Evolutionary conservation across 1,140 invertebrate species (phyloP).

Genomic region (Drosophila nigromelanica): DNA sequence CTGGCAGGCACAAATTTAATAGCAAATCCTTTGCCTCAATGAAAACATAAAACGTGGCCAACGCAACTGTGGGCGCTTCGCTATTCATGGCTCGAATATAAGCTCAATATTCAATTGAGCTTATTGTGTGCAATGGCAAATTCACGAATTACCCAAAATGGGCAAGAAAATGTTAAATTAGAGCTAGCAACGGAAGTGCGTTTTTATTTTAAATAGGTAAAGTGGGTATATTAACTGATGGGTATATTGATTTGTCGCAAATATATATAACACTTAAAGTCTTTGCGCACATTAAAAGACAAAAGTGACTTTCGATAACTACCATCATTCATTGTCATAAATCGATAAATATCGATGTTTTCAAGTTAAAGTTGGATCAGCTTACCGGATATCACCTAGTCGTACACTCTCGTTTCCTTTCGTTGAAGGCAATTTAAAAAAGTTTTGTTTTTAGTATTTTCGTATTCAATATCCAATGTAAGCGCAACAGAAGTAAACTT

Average conservation of each 20-base stretch:
- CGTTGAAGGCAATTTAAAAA: neutral
- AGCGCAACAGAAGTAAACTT: conserved; percentile 33
- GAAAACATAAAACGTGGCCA: conserved; percentile 67
- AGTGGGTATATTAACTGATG: no score
- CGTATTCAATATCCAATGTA: conserved; percentile 3
- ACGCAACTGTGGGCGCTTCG: conserved; percentile 45
- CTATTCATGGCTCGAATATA: conserved; percentile 63
- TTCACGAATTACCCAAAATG: conserved; percentile 22
- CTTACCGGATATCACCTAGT: neutral
- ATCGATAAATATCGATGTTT: neutral
- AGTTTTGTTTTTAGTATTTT: conserved; percentile 16
- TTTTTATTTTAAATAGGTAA: no score
- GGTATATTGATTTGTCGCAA: no score
- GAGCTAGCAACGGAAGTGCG: no score
- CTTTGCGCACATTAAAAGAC: no score
- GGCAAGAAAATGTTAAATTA: neutral
- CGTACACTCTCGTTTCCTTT: neutral
- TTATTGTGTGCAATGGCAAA: conserved; percentile 29
- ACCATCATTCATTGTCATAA: no score
- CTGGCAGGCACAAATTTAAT: conserved; percentile 65
- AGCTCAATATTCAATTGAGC: conserved; percentile 43
- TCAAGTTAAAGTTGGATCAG: neutral
- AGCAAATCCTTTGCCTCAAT: conserved; percentile 65
- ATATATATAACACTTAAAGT: no score
- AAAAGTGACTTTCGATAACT: no score